Percentiles rank a stretch among this genome's conserved stretches.
Conservation (phyloP, 92 coral and sea anemone species). For the Montipora capitata region DNA sequence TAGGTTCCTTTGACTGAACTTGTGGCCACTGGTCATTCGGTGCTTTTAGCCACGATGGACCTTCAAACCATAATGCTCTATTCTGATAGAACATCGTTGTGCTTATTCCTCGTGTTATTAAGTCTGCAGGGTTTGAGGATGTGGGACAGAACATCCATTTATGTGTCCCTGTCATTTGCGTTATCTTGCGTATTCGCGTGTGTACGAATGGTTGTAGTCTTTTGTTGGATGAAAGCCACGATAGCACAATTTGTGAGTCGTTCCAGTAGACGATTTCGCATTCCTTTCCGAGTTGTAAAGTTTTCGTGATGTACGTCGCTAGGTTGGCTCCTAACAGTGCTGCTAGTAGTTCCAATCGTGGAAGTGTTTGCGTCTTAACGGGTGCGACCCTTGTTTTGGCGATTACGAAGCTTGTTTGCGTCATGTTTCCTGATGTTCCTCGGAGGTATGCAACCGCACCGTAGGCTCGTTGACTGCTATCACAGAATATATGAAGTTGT, state of each 20-base stretch:
- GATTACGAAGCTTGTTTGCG: no score
- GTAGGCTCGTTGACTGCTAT: conserved; percentile 66
- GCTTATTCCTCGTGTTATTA: conserved; percentile 43
- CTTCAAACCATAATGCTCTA: conserved; percentile 18
- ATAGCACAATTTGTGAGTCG: conserved; percentile 69
- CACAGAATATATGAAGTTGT: conserved; percentile 70
- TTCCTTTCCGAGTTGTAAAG: conserved; percentile 23
- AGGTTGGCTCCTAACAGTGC: conserved; percentile 43
- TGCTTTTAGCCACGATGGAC: conserved; percentile 36
- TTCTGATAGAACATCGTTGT: conserved; percentile 13
- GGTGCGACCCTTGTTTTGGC: conserved; percentile 32
- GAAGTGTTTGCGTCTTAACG: conserved; percentile 60
- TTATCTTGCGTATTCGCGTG: conserved; percentile 52
- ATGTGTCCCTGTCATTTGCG: conserved; percentile 14
- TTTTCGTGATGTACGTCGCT: background rate
- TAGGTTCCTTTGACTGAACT: background rate
- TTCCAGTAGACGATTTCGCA: conserved; percentile 63
- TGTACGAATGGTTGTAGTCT: conserved; percentile 61
- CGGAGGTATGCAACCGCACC: conserved; percentile 65
- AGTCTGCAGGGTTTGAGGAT: conserved; percentile 44
- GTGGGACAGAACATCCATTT: conserved; percentile 57
- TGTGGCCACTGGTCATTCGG: conserved; percentile 18
- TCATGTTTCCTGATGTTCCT: conserved; percentile 50
- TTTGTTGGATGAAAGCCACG: conserved; percentile 64
- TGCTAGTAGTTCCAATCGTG: conserved; percentile 58